Evolutionary conservation across 2,888 invertebrate species (phyloP), one percentile per base, ranked within the genome.

Genomic region (Gonocerus acuteangulatus): DNA sequence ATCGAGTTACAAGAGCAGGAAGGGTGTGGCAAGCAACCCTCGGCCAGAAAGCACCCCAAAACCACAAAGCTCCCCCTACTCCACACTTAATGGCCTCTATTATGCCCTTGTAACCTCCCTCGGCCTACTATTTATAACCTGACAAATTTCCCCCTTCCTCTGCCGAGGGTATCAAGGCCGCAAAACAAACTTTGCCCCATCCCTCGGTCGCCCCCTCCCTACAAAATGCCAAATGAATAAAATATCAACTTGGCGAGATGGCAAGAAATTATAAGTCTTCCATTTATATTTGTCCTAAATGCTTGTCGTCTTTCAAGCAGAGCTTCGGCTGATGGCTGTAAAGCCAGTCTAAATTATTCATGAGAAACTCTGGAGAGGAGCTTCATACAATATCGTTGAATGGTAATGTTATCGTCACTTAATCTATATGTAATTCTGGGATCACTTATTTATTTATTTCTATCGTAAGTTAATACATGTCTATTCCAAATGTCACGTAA

Each of bases 151-250:
- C 16, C 36, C 34, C 34, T 34, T 18, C 51, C 27, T 19, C 11
- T 4, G 9, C 4, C 27, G 27, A 9, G 27, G 27, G 27, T 27
- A 27, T 27, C 27, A 27, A 27, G 27, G 34, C 51, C 51, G 34
- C 51, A 51, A 51, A 51, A 51, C 51, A 51, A 51, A 51, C 36
- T 51, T 51, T 34, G 34, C 34, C 34, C 27, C 18, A 51, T 32
- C 34, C 18, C 19, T 34, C 51, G 18, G 19, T 51, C 34, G n/a
- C 27, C 27, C 27, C 27, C 27, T 27, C 27, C 15, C 48, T 2
- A 27, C 48, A 2, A 27, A 1, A 0, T n/a, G 23, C 2, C n/a
- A 27, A 27, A 27, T 27, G 27, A 27, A 27, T 27, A 23, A 48
- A 7, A 27, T 27, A 27, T 23, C 32, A 27, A 15, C 15, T 11